Evolutionary conservation across 1,140 invertebrate genomes (phyloP).

Genomic region (Wasmannia auropunctata): DNA sequence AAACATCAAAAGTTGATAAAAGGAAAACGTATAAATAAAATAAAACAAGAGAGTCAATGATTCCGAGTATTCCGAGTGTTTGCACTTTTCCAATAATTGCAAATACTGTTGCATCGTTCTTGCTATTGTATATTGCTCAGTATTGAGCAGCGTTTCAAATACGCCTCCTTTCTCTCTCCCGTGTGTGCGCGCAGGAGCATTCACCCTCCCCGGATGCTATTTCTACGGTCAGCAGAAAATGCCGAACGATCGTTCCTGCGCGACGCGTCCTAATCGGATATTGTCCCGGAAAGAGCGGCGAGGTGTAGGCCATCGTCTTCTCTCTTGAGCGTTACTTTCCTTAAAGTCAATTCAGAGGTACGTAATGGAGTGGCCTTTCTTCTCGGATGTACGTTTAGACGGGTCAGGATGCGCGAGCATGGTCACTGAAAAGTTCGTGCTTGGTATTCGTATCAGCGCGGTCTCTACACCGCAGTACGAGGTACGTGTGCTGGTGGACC

Average conservation of each 20-base stretch:
- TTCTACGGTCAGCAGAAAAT: slow-evolving; percentile 66
- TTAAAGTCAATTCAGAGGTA: slow-evolving; percentile 52
- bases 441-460: slow-evolving; percentile 57
- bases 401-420: slow-evolving; percentile 12
- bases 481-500: slow-evolving; percentile 45
- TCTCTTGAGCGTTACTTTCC: slow-evolving; percentile 26
- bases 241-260: slow-evolving; percentile 47
- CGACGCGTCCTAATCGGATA: slow-evolving; percentile 62
- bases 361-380: slow-evolving; percentile 49
- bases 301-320: slow-evolving; percentile 14
- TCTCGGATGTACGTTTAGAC: slow-evolving; percentile 31
- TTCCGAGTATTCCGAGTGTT: too few relatives aligned
- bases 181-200: not conserved
- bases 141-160: not conserved
- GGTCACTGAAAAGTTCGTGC: slow-evolving; percentile 59
- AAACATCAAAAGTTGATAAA: not conserved
- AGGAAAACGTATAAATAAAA: not conserved
- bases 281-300: slow-evolving; percentile 41
- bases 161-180: not conserved
- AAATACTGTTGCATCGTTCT: not conserved
- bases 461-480: not conserved
- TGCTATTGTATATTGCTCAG: not conserved
- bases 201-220: not conserved
- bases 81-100: not conserved
- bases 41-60: not conserved